Base-by-base conservation (phyloP, 2,113 vertebrate species). In the Odontophorus gujanensis region DNA sequence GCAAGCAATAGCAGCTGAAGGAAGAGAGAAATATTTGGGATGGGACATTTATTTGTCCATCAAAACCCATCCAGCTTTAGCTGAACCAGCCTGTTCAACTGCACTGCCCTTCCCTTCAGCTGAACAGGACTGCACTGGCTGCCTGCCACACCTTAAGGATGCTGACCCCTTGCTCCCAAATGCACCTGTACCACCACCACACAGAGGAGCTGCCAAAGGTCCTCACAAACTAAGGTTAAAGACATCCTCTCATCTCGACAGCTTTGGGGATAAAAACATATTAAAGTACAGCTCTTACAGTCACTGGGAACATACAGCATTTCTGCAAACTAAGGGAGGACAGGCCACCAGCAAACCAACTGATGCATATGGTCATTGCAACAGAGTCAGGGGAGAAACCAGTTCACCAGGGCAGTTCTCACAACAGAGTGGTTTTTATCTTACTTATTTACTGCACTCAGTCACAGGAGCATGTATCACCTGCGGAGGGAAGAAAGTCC, bases 61-160 rank as follows among this genome's bases (percentile, higher is more conserved):
- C 50, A 67, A 82, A 87, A 71, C 40, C 20, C 7, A 1, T n/a
- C 30, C 53, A n/a, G 58, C 34, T 71, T 93, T 59, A 94, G 67
- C 67, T 67, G 63, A 96, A 91, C 10, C 15, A 80, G 34, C 63
- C 81, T 66, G 25, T 62, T 80, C 19, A 85, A 7, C 55, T 26
- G 75, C 58, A 34, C 0, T 76, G 81, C 66, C 74, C 71, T 87
- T 89, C 48, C 63, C 62, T 45, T 0, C 0, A 3, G 53, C 4
- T 48, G 48, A 69, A 50, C 36, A 58, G 76, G 48, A 67, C 68
- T 61, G 76, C 1, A 0, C 28, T 71, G 75, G 72, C 91, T 48
- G n/a, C 16, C 87, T 82, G 94, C 50, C 89, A 82, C 32, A 76
- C 87, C 75, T 67, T 63, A 45, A 89, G 22, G 38, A 87, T 69